Percentiles rank a stretch among this genome's conserved stretches.
Evolutionary conservation across 2,113 vertebrate species (phyloP).

Genomic region (Grus americana): DNA sequence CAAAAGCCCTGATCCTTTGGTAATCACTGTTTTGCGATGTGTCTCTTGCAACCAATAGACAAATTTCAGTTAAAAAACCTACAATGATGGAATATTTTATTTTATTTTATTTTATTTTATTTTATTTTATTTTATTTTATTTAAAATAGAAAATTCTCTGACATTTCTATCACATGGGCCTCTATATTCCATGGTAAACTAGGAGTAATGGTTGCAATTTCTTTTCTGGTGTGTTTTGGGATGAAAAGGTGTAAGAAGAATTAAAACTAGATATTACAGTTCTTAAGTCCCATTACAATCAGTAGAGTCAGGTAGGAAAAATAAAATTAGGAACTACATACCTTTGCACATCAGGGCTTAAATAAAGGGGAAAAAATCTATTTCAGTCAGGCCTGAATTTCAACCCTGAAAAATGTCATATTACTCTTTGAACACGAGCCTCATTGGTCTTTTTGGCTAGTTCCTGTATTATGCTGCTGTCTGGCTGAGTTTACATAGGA

Average conservation of each 20-base stretch:
- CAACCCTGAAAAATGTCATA: neutral
- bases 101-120: too few relatives aligned
- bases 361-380: neutral
- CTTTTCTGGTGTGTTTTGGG: neutral
- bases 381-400: neutral
- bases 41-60: neutral
- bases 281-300: neutral
- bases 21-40: neutral
- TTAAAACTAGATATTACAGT: neutral
- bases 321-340: neutral
- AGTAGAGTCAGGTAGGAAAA: neutral
- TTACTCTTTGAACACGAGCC: neutral
- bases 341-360: neutral
- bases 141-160: neutral
- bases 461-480: neutral
- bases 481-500: constrained; percentile 30
- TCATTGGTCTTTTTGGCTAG: constrained; percentile 21
- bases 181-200: neutral
- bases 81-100: neutral
- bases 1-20: neutral
- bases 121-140: too few relatives aligned
- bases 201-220: neutral
- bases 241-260: neutral
- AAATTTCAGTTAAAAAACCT: neutral
- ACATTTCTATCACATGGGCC: neutral